Evolutionary conservation across 92 coral and sea anemone species (phyloP).

Genomic region (Actinostola sp.): DNA sequence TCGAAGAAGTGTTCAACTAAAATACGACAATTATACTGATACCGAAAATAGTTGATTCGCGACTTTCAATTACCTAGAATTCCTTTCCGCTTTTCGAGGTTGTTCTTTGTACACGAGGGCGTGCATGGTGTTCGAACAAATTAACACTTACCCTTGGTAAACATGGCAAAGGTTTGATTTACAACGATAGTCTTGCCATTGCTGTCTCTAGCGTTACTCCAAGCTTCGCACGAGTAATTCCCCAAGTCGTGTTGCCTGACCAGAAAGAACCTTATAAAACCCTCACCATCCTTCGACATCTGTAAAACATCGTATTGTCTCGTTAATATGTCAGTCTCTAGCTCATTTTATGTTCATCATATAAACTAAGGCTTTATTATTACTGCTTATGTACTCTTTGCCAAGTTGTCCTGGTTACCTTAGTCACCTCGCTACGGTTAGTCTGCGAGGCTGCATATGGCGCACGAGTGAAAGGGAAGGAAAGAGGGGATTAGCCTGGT

Average conservation of each 20-base stretch:
- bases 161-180: constrained; percentile 17
- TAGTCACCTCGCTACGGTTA: too few relatives aligned
- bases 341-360: too few relatives aligned
- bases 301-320: neutral
- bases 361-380: too few relatives aligned
- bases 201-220: constrained; percentile 45
- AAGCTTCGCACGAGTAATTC: constrained; percentile 60
- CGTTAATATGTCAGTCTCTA: neutral
- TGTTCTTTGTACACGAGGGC: neutral
- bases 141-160: constrained; percentile 46
- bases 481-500: too few relatives aligned
- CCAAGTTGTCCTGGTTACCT: too few relatives aligned
- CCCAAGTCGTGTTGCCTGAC: constrained; percentile 52
- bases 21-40: neutral
- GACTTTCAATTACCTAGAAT: too few relatives aligned
- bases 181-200: constrained; percentile 44
- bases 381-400: too few relatives aligned
- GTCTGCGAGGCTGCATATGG: too few relatives aligned
- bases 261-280: constrained; percentile 3
- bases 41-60: too few relatives aligned
- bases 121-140: neutral
- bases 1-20: neutral
- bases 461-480: too few relatives aligned
- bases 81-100: too few relatives aligned
- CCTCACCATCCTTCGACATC: constrained; percentile 11